Evolutionary conservation across 2,888 invertebrate species (phyloP), one percentile per base, ranked within the genome.

Genomic region (Aspidapion aeneum): DNA sequence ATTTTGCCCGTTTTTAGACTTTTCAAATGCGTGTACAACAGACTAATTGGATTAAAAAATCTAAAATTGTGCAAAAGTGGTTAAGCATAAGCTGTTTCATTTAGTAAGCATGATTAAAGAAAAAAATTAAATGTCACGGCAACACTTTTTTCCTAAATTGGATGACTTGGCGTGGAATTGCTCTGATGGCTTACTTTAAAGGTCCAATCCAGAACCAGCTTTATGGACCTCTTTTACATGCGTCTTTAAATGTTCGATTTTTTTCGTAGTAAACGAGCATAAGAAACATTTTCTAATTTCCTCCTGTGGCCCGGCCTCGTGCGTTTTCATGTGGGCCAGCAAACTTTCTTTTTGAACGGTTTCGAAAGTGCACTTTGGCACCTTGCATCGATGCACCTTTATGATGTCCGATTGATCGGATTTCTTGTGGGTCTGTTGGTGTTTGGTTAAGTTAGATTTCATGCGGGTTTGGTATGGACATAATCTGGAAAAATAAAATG

Each of bases 321-420:
- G 64, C 16, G 19, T 58, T 21, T 63, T 57, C 62, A 64, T 62
- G 52, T 66, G 66, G 19, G n/a, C 56, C 19, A 64, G 50, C 21
- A 58, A 64, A 55, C 61, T 66, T 21, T 66, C 66, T 52, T 64
- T 66, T n/a, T 66, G 66, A 56, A 66, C 64, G 1, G 66, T 66
- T 18, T 66, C 64, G 35, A 66, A 66, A 12, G 55, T 59, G 20
- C 66, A 66, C 3, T 35, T 35, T 35, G 3, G 5, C 20, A 61
- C 12, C 35, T 63, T 57, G 19, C 66, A 66, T 21, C 62, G 62
- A 21, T 66, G 61, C n/a, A 52, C 57, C 2, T 55, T 56, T 12
- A 66, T 63, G 57, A 60, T 60, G 3, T 57, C 60, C 9, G 51
- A 22, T 12, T 48, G 63, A 1, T 57, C 60, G 7, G 35, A 22